Conservation (phyloP, 1,140 invertebrate species). For the Caerostris darwini region DNA sequence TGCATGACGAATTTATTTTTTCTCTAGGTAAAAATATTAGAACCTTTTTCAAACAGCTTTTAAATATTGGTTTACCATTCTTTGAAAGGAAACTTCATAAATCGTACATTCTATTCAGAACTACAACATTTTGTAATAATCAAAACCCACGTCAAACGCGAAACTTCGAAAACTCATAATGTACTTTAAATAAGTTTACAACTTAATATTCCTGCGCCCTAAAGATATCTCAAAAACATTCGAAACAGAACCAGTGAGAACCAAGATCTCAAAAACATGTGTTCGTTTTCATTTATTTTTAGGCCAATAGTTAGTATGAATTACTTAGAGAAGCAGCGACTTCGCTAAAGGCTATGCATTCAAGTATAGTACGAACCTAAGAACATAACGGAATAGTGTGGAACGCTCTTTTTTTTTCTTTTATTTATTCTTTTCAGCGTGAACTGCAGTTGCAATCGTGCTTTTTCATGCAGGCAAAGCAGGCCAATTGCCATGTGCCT, state of each 20-base stretch:
- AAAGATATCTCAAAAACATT: not conserved
- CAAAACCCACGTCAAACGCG: too few species aligned
- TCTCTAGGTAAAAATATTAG: too few species aligned
- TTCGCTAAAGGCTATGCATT: slow-evolving; percentile 17
- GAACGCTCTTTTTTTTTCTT: not conserved
- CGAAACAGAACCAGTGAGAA: not conserved
- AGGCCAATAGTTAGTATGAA: slow-evolving; percentile 15
- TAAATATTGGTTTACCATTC: too few species aligned
- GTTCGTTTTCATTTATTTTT: too few species aligned
- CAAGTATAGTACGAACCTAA: slow-evolving; percentile 8
- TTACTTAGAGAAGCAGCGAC: slow-evolving; percentile 13
- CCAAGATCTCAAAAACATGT: not conserved
- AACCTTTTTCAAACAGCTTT: too few species aligned
- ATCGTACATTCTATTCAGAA: too few species aligned
- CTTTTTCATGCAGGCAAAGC: slow-evolving; percentile 28
- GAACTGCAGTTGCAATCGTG: slow-evolving; percentile 8
- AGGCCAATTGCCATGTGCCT: slow-evolving; percentile 33
- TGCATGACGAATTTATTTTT: too few species aligned
- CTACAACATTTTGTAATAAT: too few species aligned
- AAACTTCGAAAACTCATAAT: not conserved
- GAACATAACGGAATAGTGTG: slow-evolving; percentile 25
- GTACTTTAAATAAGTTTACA: not conserved
- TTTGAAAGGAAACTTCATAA: too few species aligned
- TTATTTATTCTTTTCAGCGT: slow-evolving; percentile 15
- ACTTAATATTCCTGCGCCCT: not conserved